These are phyloP conservation scores for Uropsilus gracilis DNA, from an alignment of 2,113 vertebrate species.

Conservation along the genomic window DNA sequence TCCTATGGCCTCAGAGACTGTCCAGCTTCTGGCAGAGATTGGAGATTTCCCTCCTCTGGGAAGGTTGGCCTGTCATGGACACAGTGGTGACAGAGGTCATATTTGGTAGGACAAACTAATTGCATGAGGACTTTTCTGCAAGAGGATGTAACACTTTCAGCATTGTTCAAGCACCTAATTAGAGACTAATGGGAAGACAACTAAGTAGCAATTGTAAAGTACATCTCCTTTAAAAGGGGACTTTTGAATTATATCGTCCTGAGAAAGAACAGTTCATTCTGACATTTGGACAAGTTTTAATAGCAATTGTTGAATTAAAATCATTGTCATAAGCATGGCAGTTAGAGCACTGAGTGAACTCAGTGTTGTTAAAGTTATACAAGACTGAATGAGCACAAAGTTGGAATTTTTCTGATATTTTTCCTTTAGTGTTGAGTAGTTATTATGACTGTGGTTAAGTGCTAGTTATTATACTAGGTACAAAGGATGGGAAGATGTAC, in stretches of 20 bases:
- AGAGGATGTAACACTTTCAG: constrained; percentile 20
- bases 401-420: constrained; percentile 19
- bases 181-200: constrained; percentile 54
- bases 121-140: constrained; percentile 48
- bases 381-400: not conserved
- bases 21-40: not conserved
- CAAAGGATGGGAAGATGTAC: not conserved
- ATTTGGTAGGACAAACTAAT: constrained; percentile 44
- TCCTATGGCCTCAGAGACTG: not conserved
- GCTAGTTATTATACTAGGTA: not conserved
- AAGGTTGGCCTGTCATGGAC: not conserved
- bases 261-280: constrained; percentile 52
- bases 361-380: constrained; percentile 29
- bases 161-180: constrained; percentile 68
- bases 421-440: not conserved
- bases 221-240: constrained; percentile 44
- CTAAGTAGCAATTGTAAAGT: constrained; percentile 63
- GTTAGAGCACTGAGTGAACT: not conserved
- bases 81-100: not conserved
- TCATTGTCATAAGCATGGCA: not conserved
- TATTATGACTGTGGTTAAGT: not conserved
- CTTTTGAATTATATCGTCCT: constrained; percentile 66
- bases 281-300: constrained; percentile 65
- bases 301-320: constrained; percentile 55
- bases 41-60: not conserved